Base-by-base conservation (phyloP, 2,797 vertebrate species). In the Eurystomus glaucurus region DNA sequence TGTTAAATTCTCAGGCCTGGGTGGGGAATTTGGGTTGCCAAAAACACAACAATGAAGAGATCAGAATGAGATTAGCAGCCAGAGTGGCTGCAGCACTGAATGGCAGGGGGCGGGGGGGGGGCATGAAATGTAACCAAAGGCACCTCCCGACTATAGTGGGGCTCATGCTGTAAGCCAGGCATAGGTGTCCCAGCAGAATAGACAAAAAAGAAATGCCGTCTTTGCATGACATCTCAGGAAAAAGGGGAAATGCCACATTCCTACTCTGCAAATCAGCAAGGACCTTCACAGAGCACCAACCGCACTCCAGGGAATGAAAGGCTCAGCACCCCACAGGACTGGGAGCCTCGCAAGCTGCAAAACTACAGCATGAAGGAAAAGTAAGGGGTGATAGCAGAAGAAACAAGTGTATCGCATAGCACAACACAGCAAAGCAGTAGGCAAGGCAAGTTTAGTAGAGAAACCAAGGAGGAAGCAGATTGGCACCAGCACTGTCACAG, bases 1-100 rank as follows among this genome's bases (percentile, higher is more conserved):
- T 96, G 96, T 93, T 96, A 92, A 96, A 96, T 96, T 97, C 97
- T 97, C 97, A 97, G 94, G 96, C 96, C 85, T 79, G 94, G 85
- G 85, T 69, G 82, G 61, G 50, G 91, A 93, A 94, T 88, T 77
- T 48, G 88, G 54, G 69, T 94, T 95, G 93, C 96, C 91, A 92
- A 90, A 97, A 94, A 28, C 64, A 75, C 79, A 96, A 96, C 96
- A 97, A 95, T 92, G 77, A 96, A 95, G 90, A 93, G 91, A 97
- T 96, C 95, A 95, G 95, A 93, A 93, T 37, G 79, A 95, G 95
- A 95, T 94, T 77, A 96, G 72, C 46, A 61, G 68, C 52, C 48
- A 62, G 66, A 92, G 72, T 21, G 46, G 62, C 77, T 69, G 88
- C 20, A 1, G 83, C 66, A n/a, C 41, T 13, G 70, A 78, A 70